Conservation (phyloP, 2,888 invertebrate genomes). For the Camponotus fellah region DNA sequence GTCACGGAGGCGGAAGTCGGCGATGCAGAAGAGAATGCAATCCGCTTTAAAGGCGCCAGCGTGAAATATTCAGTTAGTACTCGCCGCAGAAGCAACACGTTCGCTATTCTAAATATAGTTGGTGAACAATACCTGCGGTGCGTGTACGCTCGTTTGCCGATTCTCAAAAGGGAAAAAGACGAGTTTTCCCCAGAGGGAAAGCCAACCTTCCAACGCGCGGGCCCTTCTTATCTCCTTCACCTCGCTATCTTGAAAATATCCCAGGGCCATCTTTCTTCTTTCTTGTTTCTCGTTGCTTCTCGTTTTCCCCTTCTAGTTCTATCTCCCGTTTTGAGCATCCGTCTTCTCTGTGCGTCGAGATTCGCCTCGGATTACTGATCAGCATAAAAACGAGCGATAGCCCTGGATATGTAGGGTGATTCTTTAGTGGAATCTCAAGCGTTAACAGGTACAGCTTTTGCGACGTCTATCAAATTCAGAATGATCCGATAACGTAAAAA, state of each 20-base stretch:
- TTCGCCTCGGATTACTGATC: slow-evolving; percentile 6
- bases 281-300: slow-evolving; percentile 26
- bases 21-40: slow-evolving; percentile 37
- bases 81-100: slow-evolving; percentile 58
- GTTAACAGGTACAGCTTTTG: background rate
- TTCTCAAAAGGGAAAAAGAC: slow-evolving; percentile 62
- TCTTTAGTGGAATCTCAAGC: background rate
- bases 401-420: background rate
- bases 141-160: slow-evolving; percentile 69
- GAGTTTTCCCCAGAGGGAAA: slow-evolving; percentile 56
- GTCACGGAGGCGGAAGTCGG: slow-evolving; percentile 37
- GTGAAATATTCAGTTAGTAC: slow-evolving; percentile 61
- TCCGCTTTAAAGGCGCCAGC: slow-evolving; percentile 54
- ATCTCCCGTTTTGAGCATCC: background rate
- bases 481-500: background rate
- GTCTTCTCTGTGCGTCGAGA: background rate
- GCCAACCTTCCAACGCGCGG: slow-evolving; percentile 38
- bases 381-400: background rate
- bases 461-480: background rate
- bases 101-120: slow-evolving; percentile 62
- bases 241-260: slow-evolving; percentile 64
- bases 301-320: slow-evolving; percentile 21
- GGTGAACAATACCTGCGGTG: slow-evolving; percentile 59
- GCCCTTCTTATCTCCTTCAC: slow-evolving; percentile 65
- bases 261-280: slow-evolving; percentile 18